These are phyloP conservation scores for Plectropomus leopardus DNA, from an alignment of 2,113 vertebrate genomes.

Conservation along the genomic window DNA sequence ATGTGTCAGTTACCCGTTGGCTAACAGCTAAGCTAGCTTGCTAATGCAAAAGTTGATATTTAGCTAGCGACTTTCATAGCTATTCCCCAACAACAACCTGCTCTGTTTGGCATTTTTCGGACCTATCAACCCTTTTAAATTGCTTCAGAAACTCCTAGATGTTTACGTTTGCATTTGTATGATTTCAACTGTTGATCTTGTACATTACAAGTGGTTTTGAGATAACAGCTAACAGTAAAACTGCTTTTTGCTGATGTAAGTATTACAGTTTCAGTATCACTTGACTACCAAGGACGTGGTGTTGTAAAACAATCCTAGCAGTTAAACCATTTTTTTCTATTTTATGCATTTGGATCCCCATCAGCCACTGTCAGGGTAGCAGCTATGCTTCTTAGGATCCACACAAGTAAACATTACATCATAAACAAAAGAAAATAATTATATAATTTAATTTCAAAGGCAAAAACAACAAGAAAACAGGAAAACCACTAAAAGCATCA, in stretches of 20 bases:
- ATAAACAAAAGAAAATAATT: no score
- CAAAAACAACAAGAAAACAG: no score
- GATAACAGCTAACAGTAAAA: background rate
- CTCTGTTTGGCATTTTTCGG: background rate
- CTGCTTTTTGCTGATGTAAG: background rate
- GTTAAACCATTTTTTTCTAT: background rate
- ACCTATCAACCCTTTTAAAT: no score
- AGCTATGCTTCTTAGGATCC: no score
- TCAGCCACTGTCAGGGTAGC: no score
- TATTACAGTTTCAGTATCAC: background rate
- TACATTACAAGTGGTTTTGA: background rate
- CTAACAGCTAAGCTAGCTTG: slow-evolving; percentile 42
- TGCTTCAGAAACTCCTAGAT: background rate
- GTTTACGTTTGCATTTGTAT: background rate
- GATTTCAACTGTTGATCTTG: slow-evolving; percentile 49
- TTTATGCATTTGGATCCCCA: no score
- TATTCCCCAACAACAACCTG: background rate
- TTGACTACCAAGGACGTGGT: background rate
- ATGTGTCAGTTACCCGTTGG: slow-evolving; percentile 68
- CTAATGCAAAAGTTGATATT: slow-evolving; percentile 53
- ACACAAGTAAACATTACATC: no score
- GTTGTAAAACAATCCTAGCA: background rate
- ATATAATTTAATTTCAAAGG: no score
- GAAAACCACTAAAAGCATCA: no score
- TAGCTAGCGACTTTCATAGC: background rate